phyloP scores from a whole-genome alignment of 35 echinoderm and acorn worm species.

The Amphiura filiformis region DNA sequence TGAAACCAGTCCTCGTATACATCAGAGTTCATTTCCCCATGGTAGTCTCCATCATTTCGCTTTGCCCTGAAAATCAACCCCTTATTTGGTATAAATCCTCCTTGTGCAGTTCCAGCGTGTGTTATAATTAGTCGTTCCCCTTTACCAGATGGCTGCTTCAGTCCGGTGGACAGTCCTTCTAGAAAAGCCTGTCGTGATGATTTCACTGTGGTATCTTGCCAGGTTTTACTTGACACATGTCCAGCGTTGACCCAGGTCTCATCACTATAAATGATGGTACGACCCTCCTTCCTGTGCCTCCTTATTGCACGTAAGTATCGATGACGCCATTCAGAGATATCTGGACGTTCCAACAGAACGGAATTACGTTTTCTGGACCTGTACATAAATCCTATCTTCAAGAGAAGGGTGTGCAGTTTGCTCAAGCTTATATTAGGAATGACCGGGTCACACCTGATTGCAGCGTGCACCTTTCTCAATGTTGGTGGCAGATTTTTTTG shows the following conservation, averaged over 20 bases:
- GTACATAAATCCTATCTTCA: not conserved
- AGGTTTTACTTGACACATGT: not conserved
- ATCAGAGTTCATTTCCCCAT: not conserved
- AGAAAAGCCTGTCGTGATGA: not conserved
- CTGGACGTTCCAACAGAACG: not conserved
- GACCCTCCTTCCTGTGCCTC: not conserved
- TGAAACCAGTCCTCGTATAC: not conserved
- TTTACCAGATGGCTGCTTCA: not conserved
- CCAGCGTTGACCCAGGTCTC: not conserved
- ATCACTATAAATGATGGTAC: not conserved
- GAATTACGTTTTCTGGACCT: not conserved
- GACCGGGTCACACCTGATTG: not conserved
- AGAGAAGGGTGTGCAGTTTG: not conserved
- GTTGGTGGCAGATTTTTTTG: not conserved
- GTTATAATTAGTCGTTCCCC: not conserved
- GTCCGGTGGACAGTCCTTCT: not conserved
- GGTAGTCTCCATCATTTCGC: not conserved
- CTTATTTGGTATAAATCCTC: not conserved
- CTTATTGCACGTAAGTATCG: not conserved
- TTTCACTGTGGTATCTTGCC: not conserved
- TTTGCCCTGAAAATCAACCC: not conserved
- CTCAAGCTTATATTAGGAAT: not conserved
- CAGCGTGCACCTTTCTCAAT: not conserved
- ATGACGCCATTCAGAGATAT: not conserved
- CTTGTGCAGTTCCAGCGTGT: not conserved